phyloP scores from a whole-genome alignment of 92 coral and sea anemone genomes.

The Pocillopora grandis region DNA sequence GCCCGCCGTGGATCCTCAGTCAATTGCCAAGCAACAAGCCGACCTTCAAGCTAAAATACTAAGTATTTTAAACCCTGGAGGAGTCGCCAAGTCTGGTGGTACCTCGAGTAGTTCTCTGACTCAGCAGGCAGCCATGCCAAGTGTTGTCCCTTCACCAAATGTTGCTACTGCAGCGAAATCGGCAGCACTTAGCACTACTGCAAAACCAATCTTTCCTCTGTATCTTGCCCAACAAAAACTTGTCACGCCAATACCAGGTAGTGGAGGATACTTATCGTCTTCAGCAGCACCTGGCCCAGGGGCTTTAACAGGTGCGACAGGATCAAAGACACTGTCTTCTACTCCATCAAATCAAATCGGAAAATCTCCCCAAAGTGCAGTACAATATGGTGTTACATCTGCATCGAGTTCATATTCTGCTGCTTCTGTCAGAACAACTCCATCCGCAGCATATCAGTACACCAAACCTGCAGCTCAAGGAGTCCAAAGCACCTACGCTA shows the following conservation, averaged over 20 bases:
- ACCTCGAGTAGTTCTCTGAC: constrained; percentile 1
- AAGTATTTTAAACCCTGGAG: constrained; percentile 90
- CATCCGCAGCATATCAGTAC: constrained; percentile 10
- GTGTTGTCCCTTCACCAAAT: constrained; percentile 9
- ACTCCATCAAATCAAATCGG: constrained; percentile 26
- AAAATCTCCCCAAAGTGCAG: constrained; percentile 7
- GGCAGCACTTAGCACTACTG: constrained; percentile 42
- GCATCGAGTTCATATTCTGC: constrained; percentile 1
- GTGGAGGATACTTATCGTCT: constrained; percentile 11
- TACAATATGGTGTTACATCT: constrained; percentile 1
- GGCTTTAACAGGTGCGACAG: constrained; percentile 15
- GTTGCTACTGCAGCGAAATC: constrained; percentile 26
- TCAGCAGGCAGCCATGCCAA: constrained; percentile 33
- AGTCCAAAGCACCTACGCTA: constrained; percentile 34
- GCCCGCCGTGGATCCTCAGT: constrained; percentile 81
- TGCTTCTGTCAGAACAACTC: neutral
- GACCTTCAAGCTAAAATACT: constrained; percentile 99
- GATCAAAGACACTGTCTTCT: constrained; percentile 3
- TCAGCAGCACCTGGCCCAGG: constrained; percentile 3
- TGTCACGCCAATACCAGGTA: constrained; percentile 11
- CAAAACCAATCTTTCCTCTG: constrained; percentile 44
- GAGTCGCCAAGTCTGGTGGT: constrained; percentile 39
- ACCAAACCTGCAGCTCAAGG: constrained; percentile 49
- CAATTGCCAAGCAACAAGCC: constrained; percentile 98
- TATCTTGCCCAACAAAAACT: constrained; percentile 54